phyloP scores from a whole-genome alignment of 2,797 vertebrate genomes.

The Cichlasoma orientale region DNA sequence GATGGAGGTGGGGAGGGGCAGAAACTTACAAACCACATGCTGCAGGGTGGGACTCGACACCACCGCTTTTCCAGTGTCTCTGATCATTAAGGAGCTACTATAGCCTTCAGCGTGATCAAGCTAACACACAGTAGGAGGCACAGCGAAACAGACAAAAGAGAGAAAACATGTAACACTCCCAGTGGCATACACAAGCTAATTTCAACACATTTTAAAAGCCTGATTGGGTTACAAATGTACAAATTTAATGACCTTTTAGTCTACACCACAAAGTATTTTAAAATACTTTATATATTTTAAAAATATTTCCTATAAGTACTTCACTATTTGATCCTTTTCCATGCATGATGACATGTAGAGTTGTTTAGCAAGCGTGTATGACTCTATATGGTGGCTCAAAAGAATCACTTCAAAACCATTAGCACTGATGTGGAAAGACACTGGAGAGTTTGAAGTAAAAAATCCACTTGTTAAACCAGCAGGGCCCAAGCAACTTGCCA shows the following conservation, averaged over 20 bases:
- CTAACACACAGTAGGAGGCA: slow-evolving; percentile 51
- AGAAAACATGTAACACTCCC: slow-evolving; percentile 1
- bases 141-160: slow-evolving; percentile 32
- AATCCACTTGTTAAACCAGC: slow-evolving; percentile 73
- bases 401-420: slow-evolving; percentile 25
- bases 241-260: slow-evolving; percentile 1
- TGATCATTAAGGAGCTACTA: slow-evolving; percentile 67
- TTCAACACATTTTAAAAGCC: background rate
- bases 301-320: background rate
- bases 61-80: slow-evolving; percentile 56
- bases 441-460: slow-evolving; percentile 43
- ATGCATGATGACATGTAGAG: background rate
- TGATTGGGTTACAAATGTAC: background rate
- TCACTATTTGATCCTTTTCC: slow-evolving; percentile 4
- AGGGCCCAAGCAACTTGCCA: slow-evolving; percentile 73
- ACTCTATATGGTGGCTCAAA: background rate
- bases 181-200: slow-evolving; percentile 16
- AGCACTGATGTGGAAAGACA: slow-evolving; percentile 37
- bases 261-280: too few relatives aligned
- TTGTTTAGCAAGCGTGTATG: background rate
- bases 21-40: slow-evolving; percentile 70
- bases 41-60: slow-evolving; percentile 77
- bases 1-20: slow-evolving; percentile 62
- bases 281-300: background rate
- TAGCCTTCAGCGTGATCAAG: slow-evolving; percentile 62